Evolutionary conservation across 2,113 vertebrate species (phyloP).

Genomic region (Labeo rohita): DNA sequence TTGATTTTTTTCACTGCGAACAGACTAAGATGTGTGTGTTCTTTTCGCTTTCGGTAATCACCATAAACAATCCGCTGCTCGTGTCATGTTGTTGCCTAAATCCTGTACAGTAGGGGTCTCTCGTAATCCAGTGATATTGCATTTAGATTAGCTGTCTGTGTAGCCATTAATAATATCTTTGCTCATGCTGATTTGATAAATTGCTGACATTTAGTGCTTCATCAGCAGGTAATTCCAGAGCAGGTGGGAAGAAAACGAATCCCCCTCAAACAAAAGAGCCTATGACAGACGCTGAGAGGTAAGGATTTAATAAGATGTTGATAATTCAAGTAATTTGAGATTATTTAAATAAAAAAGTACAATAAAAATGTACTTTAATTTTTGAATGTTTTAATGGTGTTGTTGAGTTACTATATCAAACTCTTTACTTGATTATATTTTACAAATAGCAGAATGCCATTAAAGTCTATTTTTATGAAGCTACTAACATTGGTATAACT

Average conservation of each 20-base stretch:
- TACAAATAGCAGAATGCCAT: neutral
- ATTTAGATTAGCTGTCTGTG: neutral
- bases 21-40: neutral
- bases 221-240: slow-evolving; percentile 60
- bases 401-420: neutral
- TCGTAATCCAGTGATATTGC: neutral
- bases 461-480: slow-evolving; percentile 36
- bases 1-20: neutral
- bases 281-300: slow-evolving; percentile 63
- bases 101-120: neutral
- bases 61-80: neutral
- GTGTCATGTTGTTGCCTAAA: neutral
- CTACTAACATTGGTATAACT: slow-evolving; percentile 40
- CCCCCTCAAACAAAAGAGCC: slow-evolving; percentile 38
- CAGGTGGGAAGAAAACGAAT: slow-evolving; percentile 36
- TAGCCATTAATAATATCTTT: slow-evolving; percentile 38
- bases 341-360: neutral
- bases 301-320: slow-evolving; percentile 47
- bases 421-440: neutral
- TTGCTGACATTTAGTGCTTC: slow-evolving; percentile 50
- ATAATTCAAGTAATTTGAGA: neutral
- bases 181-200: slow-evolving; percentile 44
- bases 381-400: neutral
- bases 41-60: neutral
- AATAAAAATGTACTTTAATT: too few species aligned